Evolutionary conservation across 53 echinoderm and acorn worm species (phyloP).

Genomic region (Actinopyga echinites): DNA sequence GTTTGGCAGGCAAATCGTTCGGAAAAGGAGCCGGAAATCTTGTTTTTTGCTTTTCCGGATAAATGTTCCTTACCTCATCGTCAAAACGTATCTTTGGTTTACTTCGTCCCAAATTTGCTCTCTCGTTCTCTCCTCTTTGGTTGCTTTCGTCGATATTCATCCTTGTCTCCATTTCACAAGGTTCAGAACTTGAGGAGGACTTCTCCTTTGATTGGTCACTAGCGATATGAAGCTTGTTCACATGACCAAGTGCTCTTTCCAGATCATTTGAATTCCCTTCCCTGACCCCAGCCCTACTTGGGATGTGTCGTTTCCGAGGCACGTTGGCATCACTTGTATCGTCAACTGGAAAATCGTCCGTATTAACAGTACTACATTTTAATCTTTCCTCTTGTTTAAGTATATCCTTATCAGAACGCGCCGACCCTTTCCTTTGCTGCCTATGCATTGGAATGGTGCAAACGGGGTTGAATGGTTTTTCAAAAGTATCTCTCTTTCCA

Average conservation of each 20-base stretch:
- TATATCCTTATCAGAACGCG: neutral
- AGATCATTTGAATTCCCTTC: no score
- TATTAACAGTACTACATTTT: slow-evolving; percentile 21
- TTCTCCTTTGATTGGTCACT: neutral
- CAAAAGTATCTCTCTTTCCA: neutral
- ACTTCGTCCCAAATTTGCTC: neutral
- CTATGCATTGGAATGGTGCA: neutral
- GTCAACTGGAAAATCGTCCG: slow-evolving; percentile 9
- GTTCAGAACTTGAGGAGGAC: neutral
- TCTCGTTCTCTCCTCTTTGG: no score
- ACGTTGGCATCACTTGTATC: neutral
- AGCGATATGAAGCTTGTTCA: neutral
- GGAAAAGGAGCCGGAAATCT: neutral
- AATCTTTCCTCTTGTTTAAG: neutral
- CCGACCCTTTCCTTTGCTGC: neutral
- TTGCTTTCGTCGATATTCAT: no score
- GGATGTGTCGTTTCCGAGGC: no score
- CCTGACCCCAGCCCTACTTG: no score
- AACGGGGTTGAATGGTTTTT: neutral
- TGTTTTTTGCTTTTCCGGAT: neutral
- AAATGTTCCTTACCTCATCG: neutral
- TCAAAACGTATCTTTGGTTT: neutral
- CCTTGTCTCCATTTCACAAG: neutral
- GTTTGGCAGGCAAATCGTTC: slow-evolving; percentile 47
- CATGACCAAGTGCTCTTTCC: no score